Evolutionary conservation across 2,113 vertebrate species (phyloP), one percentile per base, ranked within the genome.

Genomic region (Lepisosteus oculatus): DNA sequence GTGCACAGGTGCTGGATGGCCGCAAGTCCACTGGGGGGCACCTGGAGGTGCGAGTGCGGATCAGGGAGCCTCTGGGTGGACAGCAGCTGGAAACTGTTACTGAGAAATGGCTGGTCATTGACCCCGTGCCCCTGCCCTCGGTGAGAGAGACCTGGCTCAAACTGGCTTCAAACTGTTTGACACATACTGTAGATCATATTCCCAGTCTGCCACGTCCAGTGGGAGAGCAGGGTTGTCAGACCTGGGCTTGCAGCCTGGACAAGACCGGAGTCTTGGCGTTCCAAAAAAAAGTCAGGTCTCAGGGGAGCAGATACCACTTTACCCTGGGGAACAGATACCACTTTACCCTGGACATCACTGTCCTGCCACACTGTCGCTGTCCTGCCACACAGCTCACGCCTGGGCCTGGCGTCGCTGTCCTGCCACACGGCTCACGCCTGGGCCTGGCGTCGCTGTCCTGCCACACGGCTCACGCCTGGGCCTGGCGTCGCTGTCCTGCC

Each of bases 51-150:
- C 88, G 85, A 57, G 93, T 95, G 45, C 91, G 92, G 70, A 89
- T 97, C 63, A 82, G 94, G 51, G 95, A 97, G 77, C 95, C 95
- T 0, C 82, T 97, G 59, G 87, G 91, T 0, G 90, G 94, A 3
- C 90, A 83, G 7, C 94, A 97, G 45, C 78, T 96, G 42, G 94
- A 94, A 77, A 86, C 88, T 0, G 83, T 85, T 3, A 96, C 94
- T 0, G 95, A 97, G 85, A 92, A 93, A 76, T 97, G 95, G 95
- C 85, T 96, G 67, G 91, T 94, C 57, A 82, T 97, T 0, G 90
- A 95, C 44, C 90, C 93, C 0, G 68, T 87, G 29, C 51, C 74
- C 43, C 86, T 80, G 70, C 83, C 47, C 74, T 72, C 79, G 80
- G 79, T 55, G 78, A 82, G 67, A 88, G 61, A 76, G 75, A 80